These are phyloP conservation scores for Stegodyphus dumicola DNA, from an alignment of 1,140 invertebrate species.

Conservation along the genomic window DNA sequence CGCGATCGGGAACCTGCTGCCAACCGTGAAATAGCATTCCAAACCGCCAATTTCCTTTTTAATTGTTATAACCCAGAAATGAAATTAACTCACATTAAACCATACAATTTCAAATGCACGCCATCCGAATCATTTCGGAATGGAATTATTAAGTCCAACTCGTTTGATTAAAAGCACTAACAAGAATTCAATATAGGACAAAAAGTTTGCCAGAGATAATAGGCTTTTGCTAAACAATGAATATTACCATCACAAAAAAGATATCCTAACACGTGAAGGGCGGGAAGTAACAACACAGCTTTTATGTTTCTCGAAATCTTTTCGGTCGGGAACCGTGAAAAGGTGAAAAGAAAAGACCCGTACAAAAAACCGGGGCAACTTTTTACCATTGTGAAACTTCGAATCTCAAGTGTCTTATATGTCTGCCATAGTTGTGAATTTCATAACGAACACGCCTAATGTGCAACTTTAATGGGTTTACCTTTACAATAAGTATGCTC, in stretches of 20 bases:
- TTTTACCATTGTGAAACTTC: neutral
- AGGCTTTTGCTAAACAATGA: neutral
- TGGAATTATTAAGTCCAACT: neutral
- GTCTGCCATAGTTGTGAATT: neutral
- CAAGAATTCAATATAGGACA: neutral
- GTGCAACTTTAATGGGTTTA: neutral
- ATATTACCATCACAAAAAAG: neutral
- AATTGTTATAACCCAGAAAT: neutral
- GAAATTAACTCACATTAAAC: neutral
- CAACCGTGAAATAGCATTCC: neutral
- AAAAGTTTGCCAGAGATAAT: neutral
- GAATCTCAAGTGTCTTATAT: neutral
- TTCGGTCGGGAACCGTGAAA: neutral
- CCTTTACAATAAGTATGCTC: neutral
- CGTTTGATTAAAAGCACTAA: constrained; percentile 1
- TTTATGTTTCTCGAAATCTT: neutral
- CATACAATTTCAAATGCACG: neutral
- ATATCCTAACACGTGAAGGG: neutral
- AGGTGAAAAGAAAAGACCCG: neutral
- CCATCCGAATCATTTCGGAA: neutral
- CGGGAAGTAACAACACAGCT: neutral
- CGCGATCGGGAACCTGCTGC: neutral
- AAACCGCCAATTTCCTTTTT: neutral
- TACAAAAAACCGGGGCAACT: neutral
- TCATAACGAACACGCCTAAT: neutral